Base-by-base conservation (phyloP, 2,888 invertebrate genomes). In the Ophioninae sp. region DNA sequence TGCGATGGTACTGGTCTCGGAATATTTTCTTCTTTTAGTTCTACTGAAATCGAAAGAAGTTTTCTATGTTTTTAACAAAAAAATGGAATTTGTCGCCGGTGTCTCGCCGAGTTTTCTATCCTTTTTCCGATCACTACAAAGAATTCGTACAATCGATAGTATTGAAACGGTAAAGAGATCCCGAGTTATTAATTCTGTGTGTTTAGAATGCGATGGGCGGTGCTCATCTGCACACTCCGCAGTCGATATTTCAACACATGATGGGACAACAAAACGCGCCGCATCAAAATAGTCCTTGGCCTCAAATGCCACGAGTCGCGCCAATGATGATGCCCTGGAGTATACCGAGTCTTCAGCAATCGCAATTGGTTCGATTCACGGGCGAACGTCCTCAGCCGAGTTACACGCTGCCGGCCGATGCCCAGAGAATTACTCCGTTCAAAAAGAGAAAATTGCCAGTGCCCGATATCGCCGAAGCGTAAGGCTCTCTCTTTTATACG, bases 241-340 rank as follows among this genome's bases (percentile, higher is more conserved):
- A 89, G 51, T 92, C 92, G 0, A 90, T 92, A 86, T 93, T 93
- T 79, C 91, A 92, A 87, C 92, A 92, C 44, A 91, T 91, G 88
- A 92, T 92, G 88, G 90, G 86, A n/a, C 91, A 90, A 51, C 90
- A 90, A 75, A 86, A 83, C 65, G 51, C 81, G 5, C 85, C 87
- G 2, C 90, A 90, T 77, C 90, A 90, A 61, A 85, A 88, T 13
- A 88, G 87, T 39, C 85, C 88, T 0, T 89, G 88, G 82, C 87
- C 87, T 0, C 89, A 90, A 65, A 86, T 89, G 81, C 90, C 92
- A 0, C 90, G 91, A 58, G 88, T 92, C 13, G 91, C 92, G 22
- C 88, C 90, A 1, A 87, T 91, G 85, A 89, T 90, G 7, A 91
- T 92, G 88, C 91, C 92, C 23, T 92, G 92, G 92, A 90, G 89